Percentiles rank a stretch among this genome's conserved stretches.
Evolutionary conservation across 2,888 invertebrate genomes (phyloP).

Genomic region (Macroteleia sp.): DNA sequence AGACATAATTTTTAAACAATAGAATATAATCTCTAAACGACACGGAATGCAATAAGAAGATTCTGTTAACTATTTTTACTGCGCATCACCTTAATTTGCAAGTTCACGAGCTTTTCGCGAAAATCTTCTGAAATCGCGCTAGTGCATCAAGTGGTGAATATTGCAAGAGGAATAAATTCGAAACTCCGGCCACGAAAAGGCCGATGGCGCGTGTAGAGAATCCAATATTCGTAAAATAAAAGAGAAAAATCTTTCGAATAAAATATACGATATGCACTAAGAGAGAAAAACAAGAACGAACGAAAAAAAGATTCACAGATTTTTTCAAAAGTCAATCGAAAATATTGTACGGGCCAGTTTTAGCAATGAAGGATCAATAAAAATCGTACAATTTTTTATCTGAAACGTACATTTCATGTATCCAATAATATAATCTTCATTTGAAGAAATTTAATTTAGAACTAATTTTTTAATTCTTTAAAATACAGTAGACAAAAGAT

Average conservation of each 20-base stretch:
- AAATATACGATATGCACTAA: constrained; percentile 50
- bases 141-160: constrained; percentile 55
- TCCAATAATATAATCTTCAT: too few relatives aligned
- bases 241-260: constrained; percentile 38
- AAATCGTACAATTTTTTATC: too few relatives aligned
- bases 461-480: too few relatives aligned
- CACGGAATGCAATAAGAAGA: constrained; percentile 21
- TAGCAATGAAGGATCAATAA: too few relatives aligned
- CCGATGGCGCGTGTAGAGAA: constrained; percentile 69
- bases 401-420: too few relatives aligned
- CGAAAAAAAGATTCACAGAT: constrained; percentile 41
- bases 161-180: constrained; percentile 70
- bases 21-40: constrained; percentile 14
- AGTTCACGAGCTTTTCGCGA: constrained; percentile 52
- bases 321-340: constrained; percentile 40
- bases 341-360: too few relatives aligned
- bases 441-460: too few relatives aligned
- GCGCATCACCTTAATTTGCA: constrained; percentile 53
- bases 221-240: constrained; percentile 63
- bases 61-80: constrained; percentile 55
- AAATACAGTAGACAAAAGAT: too few relatives aligned
- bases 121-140: constrained; percentile 52
- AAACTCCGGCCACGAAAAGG: constrained; percentile 65
- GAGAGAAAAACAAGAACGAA: constrained; percentile 40
- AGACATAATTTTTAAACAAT: too few relatives aligned